Conservation (phyloP, 1,140 invertebrate species). For the Phthorimaea operculella region DNA sequence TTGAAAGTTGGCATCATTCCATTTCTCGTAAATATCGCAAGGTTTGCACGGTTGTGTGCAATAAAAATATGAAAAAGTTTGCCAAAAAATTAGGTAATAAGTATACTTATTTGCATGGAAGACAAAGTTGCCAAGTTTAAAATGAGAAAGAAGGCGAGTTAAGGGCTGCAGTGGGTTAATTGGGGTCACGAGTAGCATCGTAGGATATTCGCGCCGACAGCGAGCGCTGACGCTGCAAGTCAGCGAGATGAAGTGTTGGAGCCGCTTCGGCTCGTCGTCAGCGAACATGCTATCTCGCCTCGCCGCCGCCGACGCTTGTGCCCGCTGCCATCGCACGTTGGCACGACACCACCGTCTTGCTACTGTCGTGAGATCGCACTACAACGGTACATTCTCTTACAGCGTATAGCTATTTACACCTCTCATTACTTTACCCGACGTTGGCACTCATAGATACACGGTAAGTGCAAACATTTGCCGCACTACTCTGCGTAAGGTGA, state of each 20-base stretch:
- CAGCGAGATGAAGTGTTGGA: slow-evolving; percentile 20
- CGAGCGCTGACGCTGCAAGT: slow-evolving; percentile 20
- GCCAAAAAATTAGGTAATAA: slow-evolving; percentile 18
- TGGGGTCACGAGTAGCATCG: slow-evolving; percentile 17
- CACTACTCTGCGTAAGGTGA: too few relatives aligned
- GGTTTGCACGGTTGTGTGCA: slow-evolving; percentile 21
- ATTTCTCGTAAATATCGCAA: slow-evolving; percentile 31
- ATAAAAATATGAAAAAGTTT: slow-evolving; percentile 26
- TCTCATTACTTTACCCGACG: slow-evolving; percentile 24
- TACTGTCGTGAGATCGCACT: not conserved
- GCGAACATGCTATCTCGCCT: slow-evolving; percentile 26
- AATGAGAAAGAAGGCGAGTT: not conserved
- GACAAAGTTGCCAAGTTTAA: not conserved
- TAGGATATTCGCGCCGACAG: slow-evolving; percentile 10
- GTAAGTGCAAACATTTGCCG: not conserved
- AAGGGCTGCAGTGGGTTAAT: slow-evolving; percentile 16
- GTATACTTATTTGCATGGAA: not conserved
- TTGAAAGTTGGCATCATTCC: slow-evolving; percentile 40
- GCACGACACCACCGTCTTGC: not conserved
- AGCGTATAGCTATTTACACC: slow-evolving; percentile 23
- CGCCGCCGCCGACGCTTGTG: slow-evolving; percentile 8
- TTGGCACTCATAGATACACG: slow-evolving; percentile 4
- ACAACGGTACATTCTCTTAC: not conserved
- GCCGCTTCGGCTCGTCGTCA: slow-evolving; percentile 17
- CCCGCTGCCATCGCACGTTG: not conserved